phyloP scores from a whole-genome alignment of 2,888 invertebrate genomes.

The Lordiphosa fenestrarum region DNA sequence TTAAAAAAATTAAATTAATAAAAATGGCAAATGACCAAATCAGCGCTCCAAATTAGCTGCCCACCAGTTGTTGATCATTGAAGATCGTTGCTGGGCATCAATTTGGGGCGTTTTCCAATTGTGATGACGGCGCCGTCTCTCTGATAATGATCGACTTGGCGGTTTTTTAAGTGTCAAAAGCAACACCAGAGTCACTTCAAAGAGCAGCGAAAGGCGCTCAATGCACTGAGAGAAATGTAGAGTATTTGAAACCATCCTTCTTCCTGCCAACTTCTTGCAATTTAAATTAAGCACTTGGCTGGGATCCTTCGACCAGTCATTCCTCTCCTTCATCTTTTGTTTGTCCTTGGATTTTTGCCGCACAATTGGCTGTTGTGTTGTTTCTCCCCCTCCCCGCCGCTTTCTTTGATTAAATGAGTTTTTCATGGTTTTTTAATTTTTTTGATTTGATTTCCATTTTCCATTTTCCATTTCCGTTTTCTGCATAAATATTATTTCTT shows the following conservation, averaged over 20 bases:
- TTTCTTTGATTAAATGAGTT: slow-evolving; percentile 21
- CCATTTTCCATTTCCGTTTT: slow-evolving; percentile 1
- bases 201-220: slow-evolving; percentile 30
- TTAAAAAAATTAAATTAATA: slow-evolving; percentile 72
- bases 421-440: slow-evolving; percentile 42
- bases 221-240: no score
- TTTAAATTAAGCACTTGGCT: slow-evolving; percentile 18
- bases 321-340: slow-evolving; percentile 1
- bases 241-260: no score
- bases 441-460: slow-evolving; percentile 27
- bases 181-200: slow-evolving; percentile 39
- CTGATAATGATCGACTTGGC: slow-evolving; percentile 63
- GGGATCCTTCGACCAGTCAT: slow-evolving; percentile 5
- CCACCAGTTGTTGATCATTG: slow-evolving; percentile 38
- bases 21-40: slow-evolving; percentile 67
- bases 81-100: slow-evolving; percentile 21
- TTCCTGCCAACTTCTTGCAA: background rate
- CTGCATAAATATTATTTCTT: slow-evolving; percentile 3
- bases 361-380: background rate
- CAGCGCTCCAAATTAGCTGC: slow-evolving; percentile 64
- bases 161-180: slow-evolving; percentile 55
- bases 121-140: slow-evolving; percentile 34
- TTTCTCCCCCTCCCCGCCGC: background rate
- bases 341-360: no score
- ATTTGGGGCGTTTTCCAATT: slow-evolving; percentile 54